These are phyloP conservation scores for Amphimallon solstitiale DNA, from an alignment of 2,888 invertebrate species.

Conservation along the genomic window DNA sequence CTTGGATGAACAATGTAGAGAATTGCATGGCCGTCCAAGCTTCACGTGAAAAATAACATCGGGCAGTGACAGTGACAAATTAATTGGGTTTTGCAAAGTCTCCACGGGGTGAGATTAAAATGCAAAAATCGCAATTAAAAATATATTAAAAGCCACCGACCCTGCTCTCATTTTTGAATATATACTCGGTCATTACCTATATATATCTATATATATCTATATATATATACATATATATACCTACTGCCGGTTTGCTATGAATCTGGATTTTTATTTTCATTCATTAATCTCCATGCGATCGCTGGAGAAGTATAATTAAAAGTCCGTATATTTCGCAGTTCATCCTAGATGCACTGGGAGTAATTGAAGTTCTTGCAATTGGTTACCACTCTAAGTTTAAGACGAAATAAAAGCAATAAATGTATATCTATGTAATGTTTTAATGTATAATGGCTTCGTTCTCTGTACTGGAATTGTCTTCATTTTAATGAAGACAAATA, in stretches of 20 bases:
- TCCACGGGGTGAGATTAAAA: conserved; percentile 20
- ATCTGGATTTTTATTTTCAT: conserved; percentile 15
- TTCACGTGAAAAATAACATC: conserved; percentile 3
- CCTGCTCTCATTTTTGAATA: too few relatives aligned
- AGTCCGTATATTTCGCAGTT: neutral
- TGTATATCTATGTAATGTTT: neutral
- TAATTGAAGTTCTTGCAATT: neutral
- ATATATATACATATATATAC: too few relatives aligned
- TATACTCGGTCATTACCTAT: too few relatives aligned
- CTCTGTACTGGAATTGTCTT: too few relatives aligned
- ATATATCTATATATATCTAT: too few relatives aligned
- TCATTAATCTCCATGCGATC: conserved; percentile 16
- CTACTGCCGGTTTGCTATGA: too few relatives aligned
- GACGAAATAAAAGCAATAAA: conserved; percentile 7
- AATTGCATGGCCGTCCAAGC: conserved; percentile 1
- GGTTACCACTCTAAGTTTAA: neutral
- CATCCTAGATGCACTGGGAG: neutral
- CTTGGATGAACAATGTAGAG: too few relatives aligned
- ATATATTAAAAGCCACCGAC: conserved; percentile 25
- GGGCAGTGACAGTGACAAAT: conserved; percentile 26
- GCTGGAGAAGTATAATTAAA: conserved; percentile 15
- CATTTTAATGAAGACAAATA: conserved; percentile 23
- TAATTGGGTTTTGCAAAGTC: conserved; percentile 18
- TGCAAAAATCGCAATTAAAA: conserved; percentile 32
- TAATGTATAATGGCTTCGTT: too few relatives aligned